These are phyloP conservation scores for Periophthalmodon schlosseri DNA, from an alignment of 2,113 vertebrate species.

Conservation along the genomic window DNA sequence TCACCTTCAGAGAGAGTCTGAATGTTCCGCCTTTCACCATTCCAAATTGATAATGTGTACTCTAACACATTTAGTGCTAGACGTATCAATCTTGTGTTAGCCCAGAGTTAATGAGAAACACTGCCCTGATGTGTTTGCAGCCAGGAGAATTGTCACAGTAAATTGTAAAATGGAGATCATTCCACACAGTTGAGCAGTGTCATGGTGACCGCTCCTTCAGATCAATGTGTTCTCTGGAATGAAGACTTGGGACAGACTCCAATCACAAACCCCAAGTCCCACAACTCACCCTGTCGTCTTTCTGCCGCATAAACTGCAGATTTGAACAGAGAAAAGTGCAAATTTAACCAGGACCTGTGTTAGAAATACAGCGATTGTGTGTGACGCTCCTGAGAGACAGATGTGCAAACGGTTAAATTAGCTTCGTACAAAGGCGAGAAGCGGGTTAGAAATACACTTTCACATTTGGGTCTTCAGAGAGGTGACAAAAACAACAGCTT, in stretches of 20 bases:
- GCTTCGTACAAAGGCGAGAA: background rate
- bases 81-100: background rate
- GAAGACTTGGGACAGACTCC: conserved; percentile 15
- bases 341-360: conserved; percentile 5
- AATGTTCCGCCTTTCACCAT: too few relatives aligned
- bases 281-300: background rate
- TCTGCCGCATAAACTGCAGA: background rate
- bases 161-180: conserved; percentile 41
- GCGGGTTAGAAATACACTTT: conserved; percentile 2
- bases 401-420: conserved; percentile 14
- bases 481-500: conserved; percentile 8
- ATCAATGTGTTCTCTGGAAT: conserved; percentile 12
- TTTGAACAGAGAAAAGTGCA: background rate
- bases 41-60: background rate
- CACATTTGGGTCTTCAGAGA: background rate
- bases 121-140: background rate
- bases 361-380: background rate
- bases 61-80: background rate
- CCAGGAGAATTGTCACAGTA: conserved; percentile 24
- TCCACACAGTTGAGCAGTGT: conserved; percentile 14
- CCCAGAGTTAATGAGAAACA: background rate
- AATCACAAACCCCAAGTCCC: conserved; percentile 7
- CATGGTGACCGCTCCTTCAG: background rate
- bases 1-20: too few relatives aligned
- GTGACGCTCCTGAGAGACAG: background rate